phyloP scores from a whole-genome alignment of 2,888 invertebrate genomes.

The Eudemis profundana region DNA sequence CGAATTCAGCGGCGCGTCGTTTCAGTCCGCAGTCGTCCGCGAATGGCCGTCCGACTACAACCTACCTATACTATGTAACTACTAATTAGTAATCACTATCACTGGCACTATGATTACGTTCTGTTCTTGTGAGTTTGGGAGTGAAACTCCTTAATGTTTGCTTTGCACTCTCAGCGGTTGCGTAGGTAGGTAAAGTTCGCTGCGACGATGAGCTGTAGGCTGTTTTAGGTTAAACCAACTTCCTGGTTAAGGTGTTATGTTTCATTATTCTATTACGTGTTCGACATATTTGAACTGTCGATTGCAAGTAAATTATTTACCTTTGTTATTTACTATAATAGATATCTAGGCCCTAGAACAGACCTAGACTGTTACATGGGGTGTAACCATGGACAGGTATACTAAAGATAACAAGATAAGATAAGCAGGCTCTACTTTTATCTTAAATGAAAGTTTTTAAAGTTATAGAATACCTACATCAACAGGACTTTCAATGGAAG shows the following conservation, averaged over 20 bases:
- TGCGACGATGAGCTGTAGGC: constrained; percentile 6
- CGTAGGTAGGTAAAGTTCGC: constrained; percentile 68
- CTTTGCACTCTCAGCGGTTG: constrained; percentile 71
- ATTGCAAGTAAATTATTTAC: background rate
- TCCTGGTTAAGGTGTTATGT: constrained; percentile 22
- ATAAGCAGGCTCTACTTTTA: too few relatives aligned
- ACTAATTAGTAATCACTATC: constrained; percentile 14
- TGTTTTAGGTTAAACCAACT: constrained; percentile 22
- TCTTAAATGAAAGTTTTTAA: too few relatives aligned
- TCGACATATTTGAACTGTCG: background rate
- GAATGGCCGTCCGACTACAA: constrained; percentile 58
- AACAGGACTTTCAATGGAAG: too few relatives aligned
- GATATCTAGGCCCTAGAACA: too few relatives aligned
- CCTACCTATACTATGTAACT: constrained; percentile 38
- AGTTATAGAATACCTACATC: too few relatives aligned
- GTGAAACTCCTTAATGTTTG: constrained; percentile 77
- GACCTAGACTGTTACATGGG: too few relatives aligned
- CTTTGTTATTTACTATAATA: background rate
- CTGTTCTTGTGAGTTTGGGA: constrained; percentile 61
- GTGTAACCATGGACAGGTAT: too few relatives aligned
- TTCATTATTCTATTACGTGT: constrained; percentile 8
- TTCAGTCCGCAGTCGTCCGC: constrained; percentile 69
- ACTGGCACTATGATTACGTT: constrained; percentile 4
- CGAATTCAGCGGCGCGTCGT: constrained; percentile 51
- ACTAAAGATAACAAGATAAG: too few relatives aligned